Conservation (phyloP, 2,888 invertebrate genomes). For the Philopedon plagiatum region DNA sequence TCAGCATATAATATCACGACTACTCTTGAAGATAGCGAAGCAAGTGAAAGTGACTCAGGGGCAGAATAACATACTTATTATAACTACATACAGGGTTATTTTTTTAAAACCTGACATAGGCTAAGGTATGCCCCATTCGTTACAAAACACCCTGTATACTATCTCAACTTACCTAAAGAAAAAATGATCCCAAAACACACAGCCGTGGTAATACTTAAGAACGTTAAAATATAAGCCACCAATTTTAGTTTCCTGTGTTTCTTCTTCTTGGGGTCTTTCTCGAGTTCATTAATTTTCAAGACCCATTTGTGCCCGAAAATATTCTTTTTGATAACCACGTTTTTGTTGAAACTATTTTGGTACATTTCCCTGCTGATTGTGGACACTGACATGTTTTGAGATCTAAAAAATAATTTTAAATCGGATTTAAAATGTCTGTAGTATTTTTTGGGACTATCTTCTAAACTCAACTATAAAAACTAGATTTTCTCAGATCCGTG, state of each 20-base stretch:
- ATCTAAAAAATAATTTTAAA: conserved; percentile 29
- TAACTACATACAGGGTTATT: too few species aligned
- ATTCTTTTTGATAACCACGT: conserved; percentile 64
- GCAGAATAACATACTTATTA: too few species aligned
- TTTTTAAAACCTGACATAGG: too few species aligned
- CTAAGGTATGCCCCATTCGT: too few species aligned
- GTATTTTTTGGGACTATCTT: too few species aligned
- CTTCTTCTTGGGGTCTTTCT: conserved; percentile 48
- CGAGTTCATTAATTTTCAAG: conserved; percentile 64
- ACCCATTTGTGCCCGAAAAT: conserved; percentile 66
- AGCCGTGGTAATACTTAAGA: conserved; percentile 60
- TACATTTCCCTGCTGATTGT: conserved; percentile 62
- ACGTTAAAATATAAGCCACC: conserved; percentile 60
- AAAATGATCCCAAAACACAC: conserved; percentile 61
- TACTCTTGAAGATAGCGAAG: too few species aligned
- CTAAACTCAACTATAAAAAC: too few species aligned
- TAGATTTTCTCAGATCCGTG: too few species aligned
- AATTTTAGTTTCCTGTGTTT: conserved; percentile 49
- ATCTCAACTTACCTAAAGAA: conserved; percentile 59
- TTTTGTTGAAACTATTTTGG: conserved; percentile 58
- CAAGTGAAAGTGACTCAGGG: too few species aligned
- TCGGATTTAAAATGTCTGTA: too few species aligned
- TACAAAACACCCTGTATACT: too few species aligned
- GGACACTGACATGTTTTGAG: conserved; percentile 54
- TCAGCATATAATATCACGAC: too few species aligned